phyloP scores from a whole-genome alignment of 2,888 invertebrate species.

The Schizaphis graminum region DNA sequence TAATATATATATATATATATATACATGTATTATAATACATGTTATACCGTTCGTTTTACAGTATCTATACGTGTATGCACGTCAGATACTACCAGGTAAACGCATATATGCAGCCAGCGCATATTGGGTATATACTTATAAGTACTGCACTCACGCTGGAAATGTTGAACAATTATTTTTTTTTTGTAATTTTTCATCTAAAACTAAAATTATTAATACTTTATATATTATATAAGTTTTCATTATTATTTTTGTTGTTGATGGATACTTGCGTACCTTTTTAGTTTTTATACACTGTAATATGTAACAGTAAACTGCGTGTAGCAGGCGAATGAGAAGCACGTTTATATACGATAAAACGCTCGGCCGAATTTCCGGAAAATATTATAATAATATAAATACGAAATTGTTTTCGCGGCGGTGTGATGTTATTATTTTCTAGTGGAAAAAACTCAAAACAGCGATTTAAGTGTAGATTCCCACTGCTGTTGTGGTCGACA shows the following conservation, averaged over 20 bases:
- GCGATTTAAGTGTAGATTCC: slow-evolving; percentile 35
- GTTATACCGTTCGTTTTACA: slow-evolving; percentile 16
- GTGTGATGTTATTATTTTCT: neutral
- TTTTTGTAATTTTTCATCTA: slow-evolving; percentile 23
- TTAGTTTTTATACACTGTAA: neutral
- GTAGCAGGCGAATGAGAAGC: neutral
- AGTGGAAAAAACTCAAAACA: neutral
- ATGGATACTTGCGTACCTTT: neutral
- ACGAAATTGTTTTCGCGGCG: neutral
- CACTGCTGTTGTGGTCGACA: slow-evolving; percentile 43
- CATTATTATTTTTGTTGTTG: neutral
- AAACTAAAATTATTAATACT: slow-evolving; percentile 17
- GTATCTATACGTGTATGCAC: neutral
- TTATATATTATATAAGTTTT: neutral
- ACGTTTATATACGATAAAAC: neutral
- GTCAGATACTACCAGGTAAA: neutral
- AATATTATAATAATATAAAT: neutral
- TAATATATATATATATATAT: neutral
- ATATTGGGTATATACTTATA: neutral
- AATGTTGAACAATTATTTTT: slow-evolving; percentile 20
- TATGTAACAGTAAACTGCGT: slow-evolving; percentile 1
- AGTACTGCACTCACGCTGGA: neutral
- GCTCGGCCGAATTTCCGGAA: neutral
- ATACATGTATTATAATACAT: neutral
- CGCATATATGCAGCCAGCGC: neutral